phyloP scores from a whole-genome alignment of 2,113 vertebrate species.

The Cottus gobio region DNA sequence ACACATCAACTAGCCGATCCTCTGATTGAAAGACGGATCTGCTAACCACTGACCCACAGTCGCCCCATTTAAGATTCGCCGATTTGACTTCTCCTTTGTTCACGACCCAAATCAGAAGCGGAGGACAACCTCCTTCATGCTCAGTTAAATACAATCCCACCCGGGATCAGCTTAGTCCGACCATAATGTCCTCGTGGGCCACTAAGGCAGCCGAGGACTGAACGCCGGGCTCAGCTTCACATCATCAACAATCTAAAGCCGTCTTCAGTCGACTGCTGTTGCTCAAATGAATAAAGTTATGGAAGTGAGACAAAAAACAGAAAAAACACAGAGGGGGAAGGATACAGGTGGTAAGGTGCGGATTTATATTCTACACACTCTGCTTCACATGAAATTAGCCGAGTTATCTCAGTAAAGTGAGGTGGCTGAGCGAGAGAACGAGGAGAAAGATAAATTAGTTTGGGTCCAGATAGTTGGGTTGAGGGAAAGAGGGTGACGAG shows the following conservation, averaged over 20 bases:
- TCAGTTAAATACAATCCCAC: conserved; percentile 46
- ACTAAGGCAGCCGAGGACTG: conserved; percentile 10
- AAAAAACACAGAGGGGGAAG: neutral
- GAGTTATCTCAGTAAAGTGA: conserved; percentile 32
- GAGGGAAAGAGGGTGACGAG: neutral
- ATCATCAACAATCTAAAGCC: neutral
- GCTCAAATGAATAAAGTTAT: neutral
- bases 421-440: neutral
- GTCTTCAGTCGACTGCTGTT: neutral
- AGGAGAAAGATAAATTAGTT: neutral
- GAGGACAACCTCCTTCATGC: conserved; percentile 46
- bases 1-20: too few relatives aligned
- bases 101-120: conserved; percentile 27
- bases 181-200: conserved; percentile 20
- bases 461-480: neutral
- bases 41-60: too few relatives aligned
- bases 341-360: neutral
- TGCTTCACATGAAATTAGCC: conserved; percentile 30
- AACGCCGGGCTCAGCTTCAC: conserved; percentile 7
- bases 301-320: neutral
- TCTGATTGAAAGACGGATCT: too few relatives aligned
- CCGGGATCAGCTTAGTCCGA: conserved; percentile 32
- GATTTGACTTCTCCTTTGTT: conserved; percentile 38
- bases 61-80: conserved; percentile 13
- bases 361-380: neutral